phyloP scores from a whole-genome alignment of 2,888 invertebrate species.

The Eudasyphora cyanicolor region DNA sequence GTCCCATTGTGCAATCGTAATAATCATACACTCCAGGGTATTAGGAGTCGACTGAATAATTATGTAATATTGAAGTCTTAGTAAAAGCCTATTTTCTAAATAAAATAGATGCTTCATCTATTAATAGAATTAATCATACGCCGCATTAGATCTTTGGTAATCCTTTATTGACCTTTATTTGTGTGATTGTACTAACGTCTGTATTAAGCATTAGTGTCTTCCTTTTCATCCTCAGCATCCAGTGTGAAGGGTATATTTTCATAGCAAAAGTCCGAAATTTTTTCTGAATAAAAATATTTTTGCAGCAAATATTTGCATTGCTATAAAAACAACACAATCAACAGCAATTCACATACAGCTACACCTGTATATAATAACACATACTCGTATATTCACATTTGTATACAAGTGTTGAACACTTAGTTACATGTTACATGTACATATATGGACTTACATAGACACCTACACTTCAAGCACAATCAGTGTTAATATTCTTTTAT shows the following conservation, averaged over 20 bases:
- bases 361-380: neutral
- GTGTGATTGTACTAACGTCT: neutral
- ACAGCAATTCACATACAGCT: neutral
- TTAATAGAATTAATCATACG: too few relatives aligned
- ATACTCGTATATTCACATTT: neutral
- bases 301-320: neutral
- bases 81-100: too few relatives aligned
- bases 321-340: neutral
- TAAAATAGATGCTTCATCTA: too few relatives aligned
- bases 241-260: neutral
- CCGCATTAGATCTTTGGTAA: too few relatives aligned
- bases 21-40: too few relatives aligned
- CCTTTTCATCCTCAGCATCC: neutral
- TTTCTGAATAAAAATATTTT: conserved; percentile 17
- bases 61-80: too few relatives aligned
- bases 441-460: neutral
- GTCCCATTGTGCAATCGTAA: too few relatives aligned
- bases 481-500: conserved; percentile 23
- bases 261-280: conserved; percentile 6
- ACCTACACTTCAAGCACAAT: neutral
- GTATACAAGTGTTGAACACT: neutral
- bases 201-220: neutral
- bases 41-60: too few relatives aligned
- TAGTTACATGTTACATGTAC: neutral
- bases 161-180: too few relatives aligned